Percentiles rank a stretch among this genome's conserved stretches.
Evolutionary conservation across 2,888 invertebrate genomes (phyloP).

Genomic region (Lasiommata megera): DNA sequence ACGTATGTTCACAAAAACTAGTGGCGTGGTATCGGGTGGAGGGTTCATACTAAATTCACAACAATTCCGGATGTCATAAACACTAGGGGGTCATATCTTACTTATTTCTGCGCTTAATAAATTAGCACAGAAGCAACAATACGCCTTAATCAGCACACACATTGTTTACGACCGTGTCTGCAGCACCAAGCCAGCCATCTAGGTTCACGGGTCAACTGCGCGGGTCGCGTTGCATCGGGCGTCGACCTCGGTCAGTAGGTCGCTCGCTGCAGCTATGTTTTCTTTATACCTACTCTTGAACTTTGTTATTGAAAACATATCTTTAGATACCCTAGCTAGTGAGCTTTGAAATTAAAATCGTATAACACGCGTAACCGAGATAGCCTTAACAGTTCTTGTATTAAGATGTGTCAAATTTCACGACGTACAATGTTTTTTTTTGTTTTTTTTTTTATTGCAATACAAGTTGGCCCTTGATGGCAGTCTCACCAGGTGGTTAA

Average conservation of each 20-base stretch:
- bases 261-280: constrained; percentile 48
- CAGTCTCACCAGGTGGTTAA: too few species aligned
- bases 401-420: background rate
- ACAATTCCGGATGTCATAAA: too few species aligned
- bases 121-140: background rate
- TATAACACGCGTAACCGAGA: too few species aligned
- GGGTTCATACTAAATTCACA: too few species aligned
- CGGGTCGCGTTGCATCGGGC: constrained; percentile 59
- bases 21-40: too few species aligned
- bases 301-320: constrained; percentile 43
- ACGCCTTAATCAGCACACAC: constrained; percentile 19
- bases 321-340: background rate
- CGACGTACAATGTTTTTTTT: too few species aligned
- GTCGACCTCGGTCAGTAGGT: constrained; percentile 74
- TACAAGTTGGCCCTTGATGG: too few species aligned
- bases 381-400: too few species aligned
- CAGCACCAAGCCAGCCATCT: constrained; percentile 41
- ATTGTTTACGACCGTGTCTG: constrained; percentile 30
- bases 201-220: constrained; percentile 54
- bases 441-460: too few species aligned
- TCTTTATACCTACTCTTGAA: constrained; percentile 64
- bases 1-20: too few species aligned
- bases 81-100: background rate
- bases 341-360: too few species aligned
- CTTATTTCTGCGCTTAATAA: background rate